These are phyloP conservation scores for Pseudoips prasinana DNA, from an alignment of 2,888 invertebrate species.

Conservation along the genomic window DNA sequence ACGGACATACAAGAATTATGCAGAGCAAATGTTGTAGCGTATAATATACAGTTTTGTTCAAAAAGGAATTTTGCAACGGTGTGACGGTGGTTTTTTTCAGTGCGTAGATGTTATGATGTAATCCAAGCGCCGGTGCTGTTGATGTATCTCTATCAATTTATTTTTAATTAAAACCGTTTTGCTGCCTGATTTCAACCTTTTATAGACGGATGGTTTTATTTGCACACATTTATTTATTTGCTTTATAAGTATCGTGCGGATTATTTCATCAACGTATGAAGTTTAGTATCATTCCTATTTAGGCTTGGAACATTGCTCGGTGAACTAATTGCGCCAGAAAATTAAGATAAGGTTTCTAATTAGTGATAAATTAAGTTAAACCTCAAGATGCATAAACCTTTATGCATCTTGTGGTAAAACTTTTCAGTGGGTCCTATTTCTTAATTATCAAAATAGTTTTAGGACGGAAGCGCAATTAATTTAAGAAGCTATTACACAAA, in stretches of 20 bases:
- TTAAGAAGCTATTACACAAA: slow-evolving; percentile 25
- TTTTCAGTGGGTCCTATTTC: too few relatives aligned
- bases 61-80: slow-evolving; percentile 3
- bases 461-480: slow-evolving; percentile 55
- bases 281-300: slow-evolving; percentile 5
- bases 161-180: slow-evolving; percentile 37
- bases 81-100: slow-evolving; percentile 2
- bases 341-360: too few relatives aligned
- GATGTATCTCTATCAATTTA: slow-evolving; percentile 24
- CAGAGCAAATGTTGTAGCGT: slow-evolving; percentile 4
- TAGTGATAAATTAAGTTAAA: too few relatives aligned
- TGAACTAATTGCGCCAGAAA: too few relatives aligned
- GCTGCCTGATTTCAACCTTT: slow-evolving; percentile 45
- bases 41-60: slow-evolving; percentile 2
- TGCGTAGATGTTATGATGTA: slow-evolving; percentile 7
- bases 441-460: slow-evolving; percentile 25
- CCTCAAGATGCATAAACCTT: too few relatives aligned
- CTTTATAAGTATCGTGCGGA: slow-evolving; percentile 25
- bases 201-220: slow-evolving; percentile 54
- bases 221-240: slow-evolving; percentile 41
- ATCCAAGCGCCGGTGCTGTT: slow-evolving; percentile 13
- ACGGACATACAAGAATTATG: slow-evolving; percentile 2
- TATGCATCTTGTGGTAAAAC: too few relatives aligned
- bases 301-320: slow-evolving; percentile 4
- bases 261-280: slow-evolving; percentile 19